phyloP scores from a whole-genome alignment of 2,797 vertebrate species.

The Phaenicophaeus curvirostris region DNA sequence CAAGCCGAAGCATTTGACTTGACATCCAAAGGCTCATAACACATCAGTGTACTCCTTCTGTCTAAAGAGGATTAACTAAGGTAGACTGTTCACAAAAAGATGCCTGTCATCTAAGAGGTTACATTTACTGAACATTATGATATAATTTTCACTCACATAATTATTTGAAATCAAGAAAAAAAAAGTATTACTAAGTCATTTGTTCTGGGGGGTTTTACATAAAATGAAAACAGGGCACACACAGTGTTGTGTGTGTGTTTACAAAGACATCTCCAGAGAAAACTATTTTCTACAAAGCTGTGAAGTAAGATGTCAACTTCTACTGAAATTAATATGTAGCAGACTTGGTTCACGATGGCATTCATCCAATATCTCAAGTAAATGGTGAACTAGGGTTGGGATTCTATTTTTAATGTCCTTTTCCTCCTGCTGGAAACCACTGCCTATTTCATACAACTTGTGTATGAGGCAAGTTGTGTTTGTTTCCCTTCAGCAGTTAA shows the following conservation, averaged over 20 bases:
- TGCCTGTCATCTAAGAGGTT: neutral
- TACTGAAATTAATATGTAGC: slow-evolving; percentile 24
- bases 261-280: neutral
- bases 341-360: neutral
- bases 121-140: neutral
- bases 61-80: neutral
- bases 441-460: neutral
- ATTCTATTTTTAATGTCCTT: slow-evolving; percentile 27
- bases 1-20: neutral
- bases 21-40: neutral
- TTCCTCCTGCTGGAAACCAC: neutral
- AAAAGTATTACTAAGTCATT: neutral
- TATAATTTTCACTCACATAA: neutral
- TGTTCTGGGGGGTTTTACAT: neutral
- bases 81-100: neutral
- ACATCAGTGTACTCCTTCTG: neutral
- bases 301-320: slow-evolving; percentile 2
- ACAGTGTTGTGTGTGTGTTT: neutral
- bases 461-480: neutral
- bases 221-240: neutral
- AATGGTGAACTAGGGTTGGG: neutral
- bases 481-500: neutral
- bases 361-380: slow-evolving; percentile 2
- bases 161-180: neutral
- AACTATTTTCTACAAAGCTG: slow-evolving; percentile 8